phyloP scores from a whole-genome alignment of 1,140 invertebrate genomes.

The Eulimnadia texana region DNA sequence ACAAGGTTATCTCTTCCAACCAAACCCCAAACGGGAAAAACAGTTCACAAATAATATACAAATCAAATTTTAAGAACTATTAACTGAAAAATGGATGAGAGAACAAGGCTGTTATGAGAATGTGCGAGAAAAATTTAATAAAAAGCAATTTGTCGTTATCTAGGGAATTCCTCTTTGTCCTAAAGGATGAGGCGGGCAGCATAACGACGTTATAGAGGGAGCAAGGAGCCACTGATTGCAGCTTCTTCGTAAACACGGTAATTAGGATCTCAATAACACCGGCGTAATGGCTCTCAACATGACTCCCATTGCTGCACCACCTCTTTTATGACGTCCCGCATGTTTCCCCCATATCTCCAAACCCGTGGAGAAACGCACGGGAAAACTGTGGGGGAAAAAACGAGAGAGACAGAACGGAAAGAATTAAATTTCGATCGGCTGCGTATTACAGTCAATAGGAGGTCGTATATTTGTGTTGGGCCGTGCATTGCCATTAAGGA shows the following conservation, averaged over 20 bases:
- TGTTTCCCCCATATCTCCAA: too few relatives aligned
- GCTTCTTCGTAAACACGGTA: background rate
- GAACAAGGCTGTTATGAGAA: too few relatives aligned
- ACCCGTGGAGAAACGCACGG: too few relatives aligned
- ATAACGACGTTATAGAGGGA: background rate
- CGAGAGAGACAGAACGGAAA: too few relatives aligned
- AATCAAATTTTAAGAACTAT: too few relatives aligned
- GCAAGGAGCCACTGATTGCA: background rate
- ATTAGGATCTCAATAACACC: background rate
- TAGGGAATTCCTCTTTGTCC: background rate
- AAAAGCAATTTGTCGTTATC: background rate
- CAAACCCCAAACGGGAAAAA: too few relatives aligned
- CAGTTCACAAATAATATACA: too few relatives aligned
- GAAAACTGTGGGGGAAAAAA: too few relatives aligned
- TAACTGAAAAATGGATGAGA: too few relatives aligned
- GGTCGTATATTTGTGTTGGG: too few relatives aligned
- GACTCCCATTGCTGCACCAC: background rate
- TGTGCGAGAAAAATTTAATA: background rate
- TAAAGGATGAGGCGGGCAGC: background rate
- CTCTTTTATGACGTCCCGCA: background rate
- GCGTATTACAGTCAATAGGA: too few relatives aligned
- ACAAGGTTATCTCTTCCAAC: background rate
- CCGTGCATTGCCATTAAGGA: background rate
- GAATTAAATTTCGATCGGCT: too few relatives aligned
- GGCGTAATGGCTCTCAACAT: background rate